Base-by-base conservation (phyloP, 1,140 invertebrate species). In the Hormaphis cornu region DNA sequence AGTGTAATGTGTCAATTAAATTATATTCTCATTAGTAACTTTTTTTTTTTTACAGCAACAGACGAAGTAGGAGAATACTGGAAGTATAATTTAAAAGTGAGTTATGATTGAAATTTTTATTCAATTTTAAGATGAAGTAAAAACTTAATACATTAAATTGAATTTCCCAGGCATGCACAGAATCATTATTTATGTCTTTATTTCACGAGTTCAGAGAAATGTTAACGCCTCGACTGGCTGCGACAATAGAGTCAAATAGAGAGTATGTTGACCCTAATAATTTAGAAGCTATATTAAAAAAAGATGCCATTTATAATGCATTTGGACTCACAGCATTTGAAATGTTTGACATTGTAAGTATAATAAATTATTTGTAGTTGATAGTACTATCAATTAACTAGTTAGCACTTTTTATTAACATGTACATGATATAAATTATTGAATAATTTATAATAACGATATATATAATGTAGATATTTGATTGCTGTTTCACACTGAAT, bases 291-390 rank as follows among this genome's bases (percentile, higher is more conserved):
- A 89, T 97, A 75, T 78, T 96, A 66, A 81, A 87, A 24, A 96
- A 95, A 80, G 94, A 97, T 81, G 93, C 93, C n/a, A 86, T 97
- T 63, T 97, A 97, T 75, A 93, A 92, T 81, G 93, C 93, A 1
- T 87, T 93, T 58, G 91, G 93, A 18, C 80, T 94, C 61, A 87
- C 87, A n/a, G 87, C 91, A 0, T 93, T 91, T 79, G 90, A 96
- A 74, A 81, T 97, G 53, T 96, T 91, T 77, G 91, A 97, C 78
- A 89, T 94, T 76, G 89, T 94, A 80, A 79, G 76, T 75, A 28
- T 44, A 37, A 70, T 1, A 53, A 33, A 33, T 33, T 6, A 33
- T 33, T 33, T 6, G 9, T 6, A 7, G 56, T n/a, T 22, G 37
- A 22, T 46, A 20, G 20, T 30, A 63, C 7, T 54, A n/a, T 8